Conservation (phyloP, 2,113 vertebrate species). For the Sula dactylatra region DNA sequence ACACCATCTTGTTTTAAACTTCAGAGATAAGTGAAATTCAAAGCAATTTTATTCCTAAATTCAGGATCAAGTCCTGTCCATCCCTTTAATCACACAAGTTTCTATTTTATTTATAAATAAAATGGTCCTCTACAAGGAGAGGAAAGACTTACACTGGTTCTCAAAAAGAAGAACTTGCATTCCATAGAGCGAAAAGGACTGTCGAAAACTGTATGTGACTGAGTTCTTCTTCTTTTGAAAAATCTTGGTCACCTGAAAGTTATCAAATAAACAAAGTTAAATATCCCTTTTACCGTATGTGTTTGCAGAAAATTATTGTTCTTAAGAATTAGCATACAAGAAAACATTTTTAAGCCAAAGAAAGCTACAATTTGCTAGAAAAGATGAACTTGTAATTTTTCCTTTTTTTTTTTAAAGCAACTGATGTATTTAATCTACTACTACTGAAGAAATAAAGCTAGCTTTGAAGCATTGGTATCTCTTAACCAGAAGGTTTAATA, state of each 20-base stretch:
- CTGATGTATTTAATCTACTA: background rate
- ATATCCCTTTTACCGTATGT: background rate
- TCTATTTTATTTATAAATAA: background rate
- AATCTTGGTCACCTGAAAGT: constrained; percentile 92
- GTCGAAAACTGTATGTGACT: constrained; percentile 95
- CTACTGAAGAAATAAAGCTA: background rate
- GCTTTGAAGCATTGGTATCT: background rate
- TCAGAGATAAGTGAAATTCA: background rate
- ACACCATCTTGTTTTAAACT: background rate
- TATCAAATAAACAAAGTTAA: background rate
- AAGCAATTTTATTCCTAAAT: background rate
- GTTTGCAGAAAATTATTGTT: background rate
- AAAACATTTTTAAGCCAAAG: background rate
- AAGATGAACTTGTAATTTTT: background rate
- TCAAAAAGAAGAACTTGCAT: constrained; percentile 97
- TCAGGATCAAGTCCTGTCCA: background rate
- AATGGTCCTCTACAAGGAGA: background rate
- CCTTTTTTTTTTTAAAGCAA: background rate
- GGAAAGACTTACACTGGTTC: constrained; percentile 88
- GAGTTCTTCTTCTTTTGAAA: constrained; percentile 99
- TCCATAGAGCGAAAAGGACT: constrained; percentile 94
- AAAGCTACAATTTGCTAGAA: background rate
- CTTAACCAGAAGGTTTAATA: background rate
- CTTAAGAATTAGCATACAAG: background rate
- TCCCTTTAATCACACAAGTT: background rate